These are phyloP conservation scores for Drosophila virilis DNA, from an alignment of 1,140 invertebrate genomes.

Conservation along the genomic window DNA sequence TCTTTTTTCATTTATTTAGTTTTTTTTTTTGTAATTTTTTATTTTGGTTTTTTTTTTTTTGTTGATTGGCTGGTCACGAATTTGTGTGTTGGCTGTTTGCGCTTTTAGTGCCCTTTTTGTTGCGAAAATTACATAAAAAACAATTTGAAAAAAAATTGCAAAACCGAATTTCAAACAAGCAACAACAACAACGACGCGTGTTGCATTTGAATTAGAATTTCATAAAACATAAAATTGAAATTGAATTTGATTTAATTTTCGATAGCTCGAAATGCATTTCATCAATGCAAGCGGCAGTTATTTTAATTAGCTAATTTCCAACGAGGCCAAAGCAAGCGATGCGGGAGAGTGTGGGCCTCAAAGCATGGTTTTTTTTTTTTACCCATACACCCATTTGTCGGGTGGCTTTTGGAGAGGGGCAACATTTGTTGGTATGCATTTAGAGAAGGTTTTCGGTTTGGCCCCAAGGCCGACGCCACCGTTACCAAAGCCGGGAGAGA, in stretches of 20 bases:
- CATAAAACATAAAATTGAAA: constrained; percentile 41
- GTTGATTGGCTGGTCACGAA: constrained; percentile 37
- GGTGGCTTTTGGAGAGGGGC: neutral
- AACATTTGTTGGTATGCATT: constrained; percentile 3
- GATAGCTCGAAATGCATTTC: constrained; percentile 55
- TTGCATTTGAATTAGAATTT: constrained; percentile 38
- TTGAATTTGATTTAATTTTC: constrained; percentile 53
- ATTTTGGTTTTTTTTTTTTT: constrained; percentile 1
- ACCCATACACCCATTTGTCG: neutral
- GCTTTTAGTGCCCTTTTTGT: constrained; percentile 30
- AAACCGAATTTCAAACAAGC: constrained; percentile 26
- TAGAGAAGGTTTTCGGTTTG: constrained; percentile 16
- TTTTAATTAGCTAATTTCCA: constrained; percentile 63
- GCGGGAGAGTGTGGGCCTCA: too few species aligned
- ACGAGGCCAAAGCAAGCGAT: too few species aligned
- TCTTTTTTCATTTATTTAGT: constrained; percentile 35
- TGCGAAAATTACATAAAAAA: constrained; percentile 50
- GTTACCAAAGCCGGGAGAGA: neutral
- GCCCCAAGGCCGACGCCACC: constrained; percentile 32
- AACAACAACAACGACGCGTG: constrained; percentile 13
- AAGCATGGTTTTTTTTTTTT: constrained; percentile 15
- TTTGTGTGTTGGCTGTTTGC: constrained; percentile 25
- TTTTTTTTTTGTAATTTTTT: neutral
- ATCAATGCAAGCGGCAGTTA: constrained; percentile 45
- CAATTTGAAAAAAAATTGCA: constrained; percentile 3